Evolutionary conservation across 2,797 vertebrate genomes (phyloP), one percentile per base, ranked within the genome.

Genomic region (Sebastes iracundus): DNA sequence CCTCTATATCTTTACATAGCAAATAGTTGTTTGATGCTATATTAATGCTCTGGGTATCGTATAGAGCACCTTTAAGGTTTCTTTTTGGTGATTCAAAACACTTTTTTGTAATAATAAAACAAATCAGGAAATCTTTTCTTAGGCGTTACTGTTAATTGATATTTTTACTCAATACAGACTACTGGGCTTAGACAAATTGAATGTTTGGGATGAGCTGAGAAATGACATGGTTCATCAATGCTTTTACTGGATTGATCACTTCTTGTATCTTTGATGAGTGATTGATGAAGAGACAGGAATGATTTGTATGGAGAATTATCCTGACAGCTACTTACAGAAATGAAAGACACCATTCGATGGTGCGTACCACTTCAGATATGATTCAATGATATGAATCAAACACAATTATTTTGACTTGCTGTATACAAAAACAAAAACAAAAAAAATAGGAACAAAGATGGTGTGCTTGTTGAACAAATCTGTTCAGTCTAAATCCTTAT

Each of bases 271-370:
- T 71, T 89, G 75, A 85, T 59, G 38, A 79, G 76, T 81, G 69
- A 83, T 73, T 78, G 72, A 80, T 69, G 69, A 80, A 65, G 30
- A 27, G 66, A 65, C 53, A 58, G n/a, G 16, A 46, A 30, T 76
- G 66, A 79, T 62, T 70, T 79, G 81, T 28, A 23, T 28, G 16
- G 28, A 83, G 59, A 83, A 42, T 77, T 72, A 55, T 67, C 62
- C 69, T 80, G 79, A 81, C 63, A 85, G 70, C 82, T 75, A 69
- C 78, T 85, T 84, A 79, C 72, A 86, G 52, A 78, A 85, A 84
- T 86, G 56, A 85, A 82, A 84, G 65, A 83, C 79, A 53, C 53
- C 25, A 55, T 28, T 38, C 14, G 61, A 68, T 35, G 70, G 61
- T 66, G 16, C 10, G 18, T 22, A 53, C 16, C 49, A 65, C 25